phyloP scores from a whole-genome alignment of 2,888 invertebrate species.

The Endomychus coccineus region DNA sequence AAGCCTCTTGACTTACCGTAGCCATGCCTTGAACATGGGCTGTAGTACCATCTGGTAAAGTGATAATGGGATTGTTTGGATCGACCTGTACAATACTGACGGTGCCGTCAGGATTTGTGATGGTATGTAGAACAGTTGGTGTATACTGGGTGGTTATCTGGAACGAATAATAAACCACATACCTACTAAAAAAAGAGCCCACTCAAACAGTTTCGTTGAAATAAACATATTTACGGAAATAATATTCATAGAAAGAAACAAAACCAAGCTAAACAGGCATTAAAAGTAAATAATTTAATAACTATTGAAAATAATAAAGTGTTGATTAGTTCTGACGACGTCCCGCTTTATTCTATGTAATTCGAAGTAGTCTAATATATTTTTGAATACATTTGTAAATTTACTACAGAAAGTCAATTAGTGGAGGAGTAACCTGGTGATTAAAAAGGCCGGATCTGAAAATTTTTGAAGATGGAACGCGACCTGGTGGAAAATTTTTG shows the following conservation, averaged over 20 bases:
- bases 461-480: no score
- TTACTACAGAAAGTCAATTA: no score
- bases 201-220: slow-evolving; percentile 8
- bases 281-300: slow-evolving; percentile 28
- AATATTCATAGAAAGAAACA: slow-evolving; percentile 28
- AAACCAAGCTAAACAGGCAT: slow-evolving; percentile 41
- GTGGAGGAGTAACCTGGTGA: no score
- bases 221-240: slow-evolving; percentile 11
- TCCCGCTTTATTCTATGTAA: no score
- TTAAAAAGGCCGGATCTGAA: no score
- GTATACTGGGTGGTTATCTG: slow-evolving; percentile 65
- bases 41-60: slow-evolving; percentile 90
- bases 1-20: slow-evolving; percentile 43
- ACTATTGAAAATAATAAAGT: slow-evolving; percentile 27
- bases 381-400: no score
- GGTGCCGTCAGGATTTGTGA: slow-evolving; percentile 93
- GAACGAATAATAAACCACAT: slow-evolving; percentile 13
- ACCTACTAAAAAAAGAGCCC: slow-evolving; percentile 3
- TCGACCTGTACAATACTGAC: slow-evolving; percentile 94
- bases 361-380: no score
- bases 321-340: slow-evolving; percentile 4
- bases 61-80: slow-evolving; percentile 89
- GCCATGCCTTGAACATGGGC: slow-evolving; percentile 84
- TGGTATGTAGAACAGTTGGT: slow-evolving; percentile 88
- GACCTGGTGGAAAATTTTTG: no score